Conservation (phyloP, 2,797 vertebrate species). For the Argentina silus region DNA sequence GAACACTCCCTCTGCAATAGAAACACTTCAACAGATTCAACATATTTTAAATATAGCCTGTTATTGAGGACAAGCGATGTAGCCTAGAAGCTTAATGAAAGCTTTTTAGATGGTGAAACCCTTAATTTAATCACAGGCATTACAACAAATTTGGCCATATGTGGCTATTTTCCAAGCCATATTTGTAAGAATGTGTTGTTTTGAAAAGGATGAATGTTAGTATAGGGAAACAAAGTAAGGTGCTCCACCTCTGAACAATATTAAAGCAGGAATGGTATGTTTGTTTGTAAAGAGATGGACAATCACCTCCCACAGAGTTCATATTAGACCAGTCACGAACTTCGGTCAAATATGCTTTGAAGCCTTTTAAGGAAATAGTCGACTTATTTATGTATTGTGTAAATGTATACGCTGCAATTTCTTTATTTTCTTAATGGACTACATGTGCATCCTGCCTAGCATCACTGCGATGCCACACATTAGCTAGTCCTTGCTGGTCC, state of each 20-base stretch:
- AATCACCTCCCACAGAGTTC: slow-evolving; percentile 48
- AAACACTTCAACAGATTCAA: background rate
- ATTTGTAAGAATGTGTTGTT: slow-evolving; percentile 62
- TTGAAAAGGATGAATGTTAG: slow-evolving; percentile 43
- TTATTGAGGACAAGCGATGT: background rate
- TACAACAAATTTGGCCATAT: slow-evolving; percentile 47
- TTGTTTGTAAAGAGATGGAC: slow-evolving; percentile 51
- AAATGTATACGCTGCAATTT: slow-evolving; percentile 51
- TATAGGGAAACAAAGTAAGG: slow-evolving; percentile 42
- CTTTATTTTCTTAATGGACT: slow-evolving; percentile 1
- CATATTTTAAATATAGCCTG: background rate
- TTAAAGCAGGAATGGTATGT: slow-evolving; percentile 25
- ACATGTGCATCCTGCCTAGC: slow-evolving; percentile 41
- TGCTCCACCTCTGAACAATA: slow-evolving; percentile 34
- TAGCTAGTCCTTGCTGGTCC: slow-evolving; percentile 53
- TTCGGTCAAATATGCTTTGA: slow-evolving; percentile 46
- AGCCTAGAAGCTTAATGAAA: background rate
- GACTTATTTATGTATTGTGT: slow-evolving; percentile 43
- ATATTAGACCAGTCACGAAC: slow-evolving; percentile 38
- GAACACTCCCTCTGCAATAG: background rate
- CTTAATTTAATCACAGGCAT: slow-evolving; percentile 17
- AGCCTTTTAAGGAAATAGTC: slow-evolving; percentile 44
- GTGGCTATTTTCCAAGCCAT: slow-evolving; percentile 46
- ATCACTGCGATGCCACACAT: slow-evolving; percentile 51
- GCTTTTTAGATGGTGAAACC: background rate